phyloP scores from a whole-genome alignment of 2,888 invertebrate genomes.

The Apotomis capreana region DNA sequence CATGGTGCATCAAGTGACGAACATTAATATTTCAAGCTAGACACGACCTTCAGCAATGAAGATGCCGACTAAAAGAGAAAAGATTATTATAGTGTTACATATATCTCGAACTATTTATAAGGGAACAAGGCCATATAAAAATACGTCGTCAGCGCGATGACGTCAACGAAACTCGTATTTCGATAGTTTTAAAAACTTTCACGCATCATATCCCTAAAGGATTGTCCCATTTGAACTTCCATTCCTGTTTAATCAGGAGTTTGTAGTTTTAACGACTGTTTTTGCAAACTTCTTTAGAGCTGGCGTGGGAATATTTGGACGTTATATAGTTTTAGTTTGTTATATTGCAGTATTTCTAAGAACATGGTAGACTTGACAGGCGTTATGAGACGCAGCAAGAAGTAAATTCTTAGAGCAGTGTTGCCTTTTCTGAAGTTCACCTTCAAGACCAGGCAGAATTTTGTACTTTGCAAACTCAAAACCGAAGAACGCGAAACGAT shows the following conservation, averaged over 20 bases:
- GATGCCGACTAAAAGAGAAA: too few species aligned
- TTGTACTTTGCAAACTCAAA: too few species aligned
- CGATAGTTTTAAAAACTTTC: not conserved
- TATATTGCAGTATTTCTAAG: not conserved
- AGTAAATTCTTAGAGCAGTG: too few species aligned
- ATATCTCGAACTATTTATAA: conserved; percentile 12
- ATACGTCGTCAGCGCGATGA: conserved; percentile 11
- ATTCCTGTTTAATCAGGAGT: conserved; percentile 19
- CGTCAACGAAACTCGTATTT: not conserved
- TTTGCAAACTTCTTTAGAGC: conserved; percentile 10
- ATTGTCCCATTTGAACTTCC: conserved; percentile 1
- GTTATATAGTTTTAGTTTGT: conserved; percentile 1
- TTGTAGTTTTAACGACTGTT: conserved; percentile 11
- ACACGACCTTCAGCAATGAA: too few species aligned
- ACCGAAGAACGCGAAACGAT: too few species aligned
- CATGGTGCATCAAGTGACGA: too few species aligned
- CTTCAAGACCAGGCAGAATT: too few species aligned
- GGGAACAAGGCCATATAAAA: conserved; percentile 22
- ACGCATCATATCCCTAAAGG: conserved; percentile 7
- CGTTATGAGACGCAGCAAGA: too few species aligned
- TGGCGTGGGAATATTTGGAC: conserved; percentile 2
- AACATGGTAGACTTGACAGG: not conserved
- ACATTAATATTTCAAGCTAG: too few species aligned
- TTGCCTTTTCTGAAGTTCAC: too few species aligned
- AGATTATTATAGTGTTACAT: not conserved